phyloP scores from a whole-genome alignment of 2,797 vertebrate species.

The Merluccius polli region DNA sequence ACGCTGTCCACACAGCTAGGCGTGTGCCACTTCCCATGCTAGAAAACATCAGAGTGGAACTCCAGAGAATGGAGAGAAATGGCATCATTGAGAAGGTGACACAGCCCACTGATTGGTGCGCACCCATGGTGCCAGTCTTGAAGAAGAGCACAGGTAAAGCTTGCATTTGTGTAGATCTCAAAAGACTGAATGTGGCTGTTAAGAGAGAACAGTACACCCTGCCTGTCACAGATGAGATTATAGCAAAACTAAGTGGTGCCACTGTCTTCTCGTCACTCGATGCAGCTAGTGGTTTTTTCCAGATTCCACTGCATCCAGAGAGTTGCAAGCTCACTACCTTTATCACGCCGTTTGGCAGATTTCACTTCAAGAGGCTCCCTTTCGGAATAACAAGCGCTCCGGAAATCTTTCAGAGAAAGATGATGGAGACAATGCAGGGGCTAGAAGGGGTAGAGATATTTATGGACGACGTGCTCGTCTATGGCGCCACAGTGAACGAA shows the following conservation, averaged over 20 bases:
- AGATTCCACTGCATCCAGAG: not conserved
- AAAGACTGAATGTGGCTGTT: not conserved
- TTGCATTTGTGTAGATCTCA: not conserved
- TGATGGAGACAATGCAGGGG: not conserved
- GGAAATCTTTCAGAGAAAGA: not conserved
- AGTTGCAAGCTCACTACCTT: not conserved
- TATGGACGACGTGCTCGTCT: no score
- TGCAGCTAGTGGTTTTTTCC: not conserved
- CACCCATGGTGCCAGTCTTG: no score
- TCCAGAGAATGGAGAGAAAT: conserved; percentile 11
- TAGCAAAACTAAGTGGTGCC: no score
- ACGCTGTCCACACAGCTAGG: conserved; percentile 10
- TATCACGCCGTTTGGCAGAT: not conserved
- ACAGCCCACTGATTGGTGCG: conserved; percentile 14
- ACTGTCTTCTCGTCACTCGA: not conserved
- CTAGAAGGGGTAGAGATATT: not conserved
- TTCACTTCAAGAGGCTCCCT: not conserved
- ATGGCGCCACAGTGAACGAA: no score
- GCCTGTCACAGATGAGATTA: no score
- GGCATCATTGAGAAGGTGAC: conserved; percentile 11
- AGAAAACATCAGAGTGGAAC: conserved; percentile 17
- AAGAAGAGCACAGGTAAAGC: not conserved
- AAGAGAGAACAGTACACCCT: no score
- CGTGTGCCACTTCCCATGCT: conserved; percentile 14
- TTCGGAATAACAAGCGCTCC: not conserved